phyloP scores from a whole-genome alignment of 2,888 invertebrate genomes.

The Acrocyrtus sp. region DNA sequence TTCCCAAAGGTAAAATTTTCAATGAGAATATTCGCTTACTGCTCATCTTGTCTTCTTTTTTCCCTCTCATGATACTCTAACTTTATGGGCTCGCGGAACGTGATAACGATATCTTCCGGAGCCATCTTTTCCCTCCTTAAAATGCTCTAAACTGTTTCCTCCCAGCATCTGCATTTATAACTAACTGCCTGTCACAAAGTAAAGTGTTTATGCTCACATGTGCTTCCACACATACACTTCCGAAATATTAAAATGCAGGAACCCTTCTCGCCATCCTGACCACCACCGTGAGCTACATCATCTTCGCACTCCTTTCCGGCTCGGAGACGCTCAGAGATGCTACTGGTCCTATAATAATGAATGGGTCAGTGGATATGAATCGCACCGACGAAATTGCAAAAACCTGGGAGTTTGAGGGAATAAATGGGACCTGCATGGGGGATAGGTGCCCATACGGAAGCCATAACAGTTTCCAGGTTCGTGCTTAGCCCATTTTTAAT shows the following conservation, averaged over 20 bases:
- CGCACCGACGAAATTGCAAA: conserved; percentile 46
- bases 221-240: too few relatives aligned
- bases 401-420: conserved; percentile 46
- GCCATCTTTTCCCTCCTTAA: too few relatives aligned
- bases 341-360: conserved; percentile 61
- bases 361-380: conserved; percentile 36
- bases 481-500: neutral
- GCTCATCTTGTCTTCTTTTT: too few relatives aligned
- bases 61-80: too few relatives aligned
- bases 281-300: conserved; percentile 69
- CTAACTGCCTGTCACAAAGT: too few relatives aligned
- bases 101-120: too few relatives aligned
- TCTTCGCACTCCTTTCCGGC: conserved; percentile 68
- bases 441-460: conserved; percentile 67
- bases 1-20: conserved; percentile 65
- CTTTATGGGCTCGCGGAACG: too few relatives aligned
- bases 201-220: too few relatives aligned
- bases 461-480: conserved; percentile 68
- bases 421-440: conserved; percentile 37
- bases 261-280: conserved; percentile 71
- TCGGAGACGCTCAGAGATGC: conserved; percentile 65
- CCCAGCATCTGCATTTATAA: too few relatives aligned
- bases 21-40: too few relatives aligned
- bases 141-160: too few relatives aligned
- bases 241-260: too few relatives aligned